Conservation (phyloP, 2,888 invertebrate species). For the Pyralis farinalis region DNA sequence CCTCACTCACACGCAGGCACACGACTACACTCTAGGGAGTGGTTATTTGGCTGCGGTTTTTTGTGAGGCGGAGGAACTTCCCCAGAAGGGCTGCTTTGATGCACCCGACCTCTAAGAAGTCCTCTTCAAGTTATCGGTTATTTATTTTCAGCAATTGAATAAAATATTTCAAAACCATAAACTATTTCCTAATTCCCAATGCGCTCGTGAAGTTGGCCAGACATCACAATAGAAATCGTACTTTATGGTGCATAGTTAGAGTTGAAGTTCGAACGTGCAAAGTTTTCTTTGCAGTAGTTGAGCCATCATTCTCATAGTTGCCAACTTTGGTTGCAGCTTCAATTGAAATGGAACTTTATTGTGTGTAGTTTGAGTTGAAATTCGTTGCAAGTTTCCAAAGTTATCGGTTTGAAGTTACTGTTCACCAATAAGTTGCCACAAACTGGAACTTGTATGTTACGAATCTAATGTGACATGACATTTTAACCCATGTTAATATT, state of each 20-base stretch:
- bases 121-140: too few relatives aligned
- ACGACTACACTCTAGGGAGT: too few relatives aligned
- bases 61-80: too few relatives aligned
- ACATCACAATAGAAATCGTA: neutral
- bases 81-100: too few relatives aligned
- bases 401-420: neutral
- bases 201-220: neutral
- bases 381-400: neutral
- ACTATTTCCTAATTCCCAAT: neutral
- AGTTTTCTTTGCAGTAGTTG: neutral
- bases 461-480: too few relatives aligned
- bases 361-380: neutral
- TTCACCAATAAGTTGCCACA: neutral
- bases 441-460: too few relatives aligned
- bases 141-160: neutral
- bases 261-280: neutral
- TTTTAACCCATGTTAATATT: too few relatives aligned
- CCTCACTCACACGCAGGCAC: too few relatives aligned
- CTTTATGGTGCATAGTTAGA: neutral
- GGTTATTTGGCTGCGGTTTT: too few relatives aligned
- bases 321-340: neutral
- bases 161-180: neutral
- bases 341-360: neutral
- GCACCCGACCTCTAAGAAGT: too few relatives aligned
- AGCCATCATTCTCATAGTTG: neutral